Base-by-base conservation (phyloP, 37 sponge, comb jelly and placozoan species). In the Spongilla lacustris region DNA sequence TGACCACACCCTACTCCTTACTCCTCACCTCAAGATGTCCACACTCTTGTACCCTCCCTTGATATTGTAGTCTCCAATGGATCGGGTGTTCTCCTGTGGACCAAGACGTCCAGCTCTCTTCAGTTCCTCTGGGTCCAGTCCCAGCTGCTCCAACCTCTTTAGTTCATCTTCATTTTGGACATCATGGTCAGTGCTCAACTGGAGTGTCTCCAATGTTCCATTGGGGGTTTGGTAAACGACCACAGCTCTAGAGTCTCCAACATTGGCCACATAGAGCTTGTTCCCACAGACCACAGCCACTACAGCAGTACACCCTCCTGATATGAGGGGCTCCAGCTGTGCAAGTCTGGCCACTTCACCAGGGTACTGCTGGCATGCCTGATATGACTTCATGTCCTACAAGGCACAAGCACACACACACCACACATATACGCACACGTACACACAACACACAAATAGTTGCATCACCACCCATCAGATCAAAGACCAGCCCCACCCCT, bases 41-140 rank as follows among this genome's bases (percentile, higher is more conserved):
- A 94, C 90, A 84, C 96, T 91, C 75, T 94, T 96, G 85, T 96
- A 98, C 26, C 98, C 98, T 66, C 78, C 88, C 73, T 98, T 98
- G 24, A 98, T 83, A 33, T 75, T 78, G 73, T 94, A 98, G 81
- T 98, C 98, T 10, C 98, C 98, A 88, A 98, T 92, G 32, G 92
- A 88, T 49, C 98, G 77, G 0, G 98, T 98, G 76, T 96, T 95
- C 81, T 98, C 96, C 67, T 94, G 94, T 26, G 79, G 89, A 8
- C 98, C 98, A 81, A 98, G 85, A 67, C 94, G 49, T 14, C 93
- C 80, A n/a, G 84, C 78, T 22, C 68, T 89, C 69, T 82, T 88
- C 3, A 98, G 71, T 28, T 83, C 46, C 50, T 90, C 82, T 26
- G 50, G 41, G 68, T 94, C 86, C 33, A 98, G 78, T 2, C 95